Conservation (phyloP, 2,113 vertebrate genomes). For the Cygnus buccinator region DNA sequence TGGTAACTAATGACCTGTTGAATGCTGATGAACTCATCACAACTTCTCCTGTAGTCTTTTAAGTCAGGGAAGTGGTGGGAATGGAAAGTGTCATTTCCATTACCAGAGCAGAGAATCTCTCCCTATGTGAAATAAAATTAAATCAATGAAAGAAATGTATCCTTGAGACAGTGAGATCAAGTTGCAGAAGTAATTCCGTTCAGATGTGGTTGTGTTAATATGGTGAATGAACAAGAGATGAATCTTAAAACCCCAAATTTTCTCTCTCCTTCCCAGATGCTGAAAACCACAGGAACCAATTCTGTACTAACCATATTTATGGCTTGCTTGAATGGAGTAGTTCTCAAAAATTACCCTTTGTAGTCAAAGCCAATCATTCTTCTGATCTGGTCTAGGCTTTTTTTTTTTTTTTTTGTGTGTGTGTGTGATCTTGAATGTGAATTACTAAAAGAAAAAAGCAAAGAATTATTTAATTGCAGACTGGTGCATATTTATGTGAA, state of each 20-base stretch:
- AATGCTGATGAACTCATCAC: background rate
- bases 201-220: conserved; percentile 32
- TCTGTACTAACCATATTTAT: background rate
- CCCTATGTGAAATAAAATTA: background rate
- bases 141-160: background rate
- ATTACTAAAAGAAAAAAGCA: background rate
- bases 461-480: background rate
- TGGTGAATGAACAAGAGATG: conserved; percentile 5
- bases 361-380: conserved; percentile 37
- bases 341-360: conserved; percentile 30
- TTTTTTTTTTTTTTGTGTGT: background rate
- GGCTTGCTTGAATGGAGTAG: background rate
- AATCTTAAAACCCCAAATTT: background rate
- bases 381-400: background rate
- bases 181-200: conserved; percentile 10
- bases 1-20: background rate
- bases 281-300: conserved; percentile 27
- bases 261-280: conserved; percentile 6
- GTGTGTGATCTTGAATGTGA: background rate
- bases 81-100: conserved; percentile 7
- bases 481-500: background rate
- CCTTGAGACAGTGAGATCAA: conserved; percentile 12
- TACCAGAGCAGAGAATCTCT: conserved; percentile 1
- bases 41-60: background rate
- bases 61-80: background rate